These are phyloP conservation scores for Lasioglossum marginatum DNA, from an alignment of 2,888 invertebrate species.

Conservation along the genomic window DNA sequence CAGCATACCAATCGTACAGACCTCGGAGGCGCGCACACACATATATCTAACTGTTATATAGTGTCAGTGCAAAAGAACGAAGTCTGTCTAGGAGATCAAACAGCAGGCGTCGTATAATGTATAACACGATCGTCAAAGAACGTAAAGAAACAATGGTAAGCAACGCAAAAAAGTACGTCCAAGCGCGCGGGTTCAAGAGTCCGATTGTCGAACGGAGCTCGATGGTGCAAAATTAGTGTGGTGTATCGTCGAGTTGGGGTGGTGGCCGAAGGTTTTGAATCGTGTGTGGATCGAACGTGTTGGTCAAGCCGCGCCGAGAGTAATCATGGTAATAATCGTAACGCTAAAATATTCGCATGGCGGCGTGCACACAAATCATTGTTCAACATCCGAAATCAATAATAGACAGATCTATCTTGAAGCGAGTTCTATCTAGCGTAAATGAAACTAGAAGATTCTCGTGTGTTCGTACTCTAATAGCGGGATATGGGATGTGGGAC, in stretches of 20 bases:
- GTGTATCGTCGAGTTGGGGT: conserved; percentile 14
- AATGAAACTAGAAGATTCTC: conserved; percentile 10
- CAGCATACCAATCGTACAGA: not conserved
- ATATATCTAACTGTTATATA: conserved; percentile 11
- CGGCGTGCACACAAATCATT: conserved; percentile 39
- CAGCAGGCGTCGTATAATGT: conserved; percentile 33
- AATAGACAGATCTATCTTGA: conserved; percentile 13
- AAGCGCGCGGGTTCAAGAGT: conserved; percentile 25
- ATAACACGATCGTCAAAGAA: conserved; percentile 16
- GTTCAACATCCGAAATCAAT: not conserved
- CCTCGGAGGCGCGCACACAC: not conserved
- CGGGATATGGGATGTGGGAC: not conserved
- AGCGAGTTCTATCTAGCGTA: not conserved
- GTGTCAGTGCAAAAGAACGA: conserved; percentile 29
- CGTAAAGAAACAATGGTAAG: conserved; percentile 14
- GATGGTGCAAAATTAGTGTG: conserved; percentile 32
- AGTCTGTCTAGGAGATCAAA: conserved; percentile 31
- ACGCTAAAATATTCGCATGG: conserved; percentile 23
- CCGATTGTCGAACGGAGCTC: not conserved
- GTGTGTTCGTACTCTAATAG: conserved; percentile 23
- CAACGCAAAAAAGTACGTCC: conserved; percentile 22
- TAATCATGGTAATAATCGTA: not conserved
- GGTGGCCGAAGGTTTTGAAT: not conserved
- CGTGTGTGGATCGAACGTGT: conserved; percentile 20
- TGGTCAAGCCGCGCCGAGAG: not conserved